These are phyloP conservation scores for Himantopus leucocephalus DNA, from an alignment of 2,113 vertebrate genomes.

Conservation along the genomic window DNA sequence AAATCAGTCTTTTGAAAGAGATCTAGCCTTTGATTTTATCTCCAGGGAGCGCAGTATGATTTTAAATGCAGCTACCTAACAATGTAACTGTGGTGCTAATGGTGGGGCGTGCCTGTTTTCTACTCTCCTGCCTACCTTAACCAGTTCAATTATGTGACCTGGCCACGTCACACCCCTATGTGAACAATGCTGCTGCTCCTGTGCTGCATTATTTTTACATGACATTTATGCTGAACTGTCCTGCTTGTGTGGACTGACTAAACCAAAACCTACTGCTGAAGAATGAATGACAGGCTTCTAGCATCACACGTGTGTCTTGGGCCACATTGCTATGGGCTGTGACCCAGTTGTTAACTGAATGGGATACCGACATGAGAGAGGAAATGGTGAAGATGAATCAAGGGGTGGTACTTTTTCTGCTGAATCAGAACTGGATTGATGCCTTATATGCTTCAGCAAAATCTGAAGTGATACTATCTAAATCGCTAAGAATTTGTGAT, in stretches of 20 bases:
- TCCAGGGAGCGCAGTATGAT: not conserved
- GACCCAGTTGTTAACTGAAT: not conserved
- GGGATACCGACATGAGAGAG: not conserved
- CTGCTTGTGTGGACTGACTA: not conserved
- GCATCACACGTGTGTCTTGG: not conserved
- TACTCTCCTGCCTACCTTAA: not conserved
- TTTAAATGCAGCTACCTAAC: not conserved
- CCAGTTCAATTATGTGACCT: not conserved
- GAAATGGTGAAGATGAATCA: slow-evolving; percentile 7
- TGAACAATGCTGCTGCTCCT: slow-evolving; percentile 33
- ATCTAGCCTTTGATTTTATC: not conserved
- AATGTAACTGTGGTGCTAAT: not conserved
- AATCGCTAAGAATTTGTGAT: not conserved
- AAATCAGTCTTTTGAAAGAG: not conserved
- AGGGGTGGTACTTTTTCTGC: slow-evolving; percentile 1
- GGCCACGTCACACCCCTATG: not conserved
- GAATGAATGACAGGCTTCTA: not conserved
- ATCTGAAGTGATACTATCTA: not conserved
- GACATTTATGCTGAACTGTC: not conserved
- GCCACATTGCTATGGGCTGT: not conserved
- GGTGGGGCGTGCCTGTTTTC: slow-evolving; percentile 27
- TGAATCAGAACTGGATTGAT: not conserved
- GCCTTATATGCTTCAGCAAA: not conserved
- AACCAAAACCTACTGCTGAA: not conserved
- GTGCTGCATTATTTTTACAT: not conserved